A percentile compares a stretch with the other conserved stretches of the same genome.
Evolutionary conservation across 1,140 invertebrate genomes (phyloP).

Genomic region (Heliconius hermathena): DNA sequence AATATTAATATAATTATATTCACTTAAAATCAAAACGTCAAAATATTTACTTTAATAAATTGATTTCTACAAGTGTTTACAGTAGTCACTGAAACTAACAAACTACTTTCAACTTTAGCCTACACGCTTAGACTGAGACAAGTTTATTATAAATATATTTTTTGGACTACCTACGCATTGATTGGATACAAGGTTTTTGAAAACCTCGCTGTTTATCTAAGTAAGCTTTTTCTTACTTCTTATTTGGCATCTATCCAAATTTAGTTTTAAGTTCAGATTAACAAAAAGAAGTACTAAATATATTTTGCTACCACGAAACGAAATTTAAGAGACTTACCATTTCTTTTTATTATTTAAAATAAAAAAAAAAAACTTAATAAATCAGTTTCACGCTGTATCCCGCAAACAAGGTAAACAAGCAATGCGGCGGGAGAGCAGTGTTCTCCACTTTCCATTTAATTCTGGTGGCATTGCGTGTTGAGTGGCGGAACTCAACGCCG

Average conservation of each 20-base stretch:
- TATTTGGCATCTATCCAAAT: conserved; percentile 18
- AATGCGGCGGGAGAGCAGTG: too few relatives aligned
- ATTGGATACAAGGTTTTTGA: background rate
- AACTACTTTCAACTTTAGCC: background rate
- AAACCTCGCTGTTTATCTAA: background rate
- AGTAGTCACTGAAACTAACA: background rate
- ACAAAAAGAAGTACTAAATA: background rate
- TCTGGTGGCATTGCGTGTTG: too few relatives aligned
- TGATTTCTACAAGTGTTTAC: background rate
- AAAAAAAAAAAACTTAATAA: too few relatives aligned
- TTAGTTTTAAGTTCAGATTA: background rate
- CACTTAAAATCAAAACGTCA: too few relatives aligned
- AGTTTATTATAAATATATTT: background rate
- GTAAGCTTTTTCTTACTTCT: background rate
- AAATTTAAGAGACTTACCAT: too few relatives aligned
- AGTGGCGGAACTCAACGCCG: too few relatives aligned
- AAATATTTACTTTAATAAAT: background rate
- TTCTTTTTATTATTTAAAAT: too few relatives aligned
- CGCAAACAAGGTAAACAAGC: too few relatives aligned
- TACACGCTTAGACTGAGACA: background rate
- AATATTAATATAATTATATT: too few relatives aligned
- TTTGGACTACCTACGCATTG: background rate
- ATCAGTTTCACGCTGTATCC: too few relatives aligned
- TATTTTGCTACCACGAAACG: too few relatives aligned
- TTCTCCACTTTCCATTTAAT: too few relatives aligned